Conservation (phyloP, 2,888 invertebrate genomes). For the Dromius quadrimaculatus region DNA sequence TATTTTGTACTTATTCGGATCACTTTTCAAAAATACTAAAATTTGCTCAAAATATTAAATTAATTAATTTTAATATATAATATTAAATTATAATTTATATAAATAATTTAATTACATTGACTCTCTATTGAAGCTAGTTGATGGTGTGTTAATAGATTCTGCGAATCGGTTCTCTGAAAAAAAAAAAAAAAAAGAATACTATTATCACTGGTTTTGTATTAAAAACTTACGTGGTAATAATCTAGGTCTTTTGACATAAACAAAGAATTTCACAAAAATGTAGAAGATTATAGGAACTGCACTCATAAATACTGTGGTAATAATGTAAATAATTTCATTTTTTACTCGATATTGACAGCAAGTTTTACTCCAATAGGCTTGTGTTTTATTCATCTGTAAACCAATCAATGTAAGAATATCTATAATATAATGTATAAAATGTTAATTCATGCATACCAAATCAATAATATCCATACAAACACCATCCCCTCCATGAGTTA, state of each 20-base stretch:
- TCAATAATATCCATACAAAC: conserved; percentile 79
- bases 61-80: conserved; percentile 14
- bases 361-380: conserved; percentile 73
- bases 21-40: conserved; percentile 11
- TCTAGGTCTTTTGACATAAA: conserved; percentile 61
- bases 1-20: not conserved
- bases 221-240: conserved; percentile 63
- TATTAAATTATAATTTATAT: conserved; percentile 34
- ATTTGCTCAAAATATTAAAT: conserved; percentile 41
- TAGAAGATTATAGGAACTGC: conserved; percentile 72
- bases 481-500: conserved; percentile 70
- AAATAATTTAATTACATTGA: conserved; percentile 27
- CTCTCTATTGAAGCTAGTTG: conserved; percentile 51
- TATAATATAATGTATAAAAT: not conserved
- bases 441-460: conserved; percentile 67
- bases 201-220: conserved; percentile 17
- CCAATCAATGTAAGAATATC: conserved; percentile 17
- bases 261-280: conserved; percentile 68
- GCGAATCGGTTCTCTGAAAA: conserved; percentile 64
- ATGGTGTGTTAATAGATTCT: conserved; percentile 59
- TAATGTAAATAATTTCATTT: conserved; percentile 71
- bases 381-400: conserved; percentile 75
- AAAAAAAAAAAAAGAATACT: conserved; percentile 4
- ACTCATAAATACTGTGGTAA: conserved; percentile 69
- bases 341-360: conserved; percentile 72